A percentile compares a stretch with the other conserved stretches of the same genome.
These are phyloP conservation scores for Connochaetes taurinus DNA, from an alignment of 2,113 vertebrate species.

Conservation along the genomic window DNA sequence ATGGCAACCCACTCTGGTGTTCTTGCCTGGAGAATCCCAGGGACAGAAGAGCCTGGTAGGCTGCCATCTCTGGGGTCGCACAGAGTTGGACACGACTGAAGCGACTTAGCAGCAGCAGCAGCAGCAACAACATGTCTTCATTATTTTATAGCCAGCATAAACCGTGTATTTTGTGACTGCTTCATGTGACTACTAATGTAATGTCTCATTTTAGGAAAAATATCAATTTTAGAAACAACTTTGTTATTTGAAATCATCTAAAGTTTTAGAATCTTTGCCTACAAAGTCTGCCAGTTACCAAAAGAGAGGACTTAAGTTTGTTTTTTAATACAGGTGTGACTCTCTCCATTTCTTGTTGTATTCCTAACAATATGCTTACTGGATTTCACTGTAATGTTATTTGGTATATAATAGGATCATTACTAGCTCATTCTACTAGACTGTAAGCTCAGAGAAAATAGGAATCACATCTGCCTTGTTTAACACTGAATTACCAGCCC, in stretches of 20 bases:
- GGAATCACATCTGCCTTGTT: background rate
- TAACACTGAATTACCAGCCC: background rate
- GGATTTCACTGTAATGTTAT: background rate
- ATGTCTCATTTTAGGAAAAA: background rate
- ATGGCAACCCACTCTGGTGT: no score
- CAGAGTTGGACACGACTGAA: no score
- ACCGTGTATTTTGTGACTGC: background rate
- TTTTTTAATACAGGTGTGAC: background rate
- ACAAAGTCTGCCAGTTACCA: background rate
- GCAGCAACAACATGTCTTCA: background rate
- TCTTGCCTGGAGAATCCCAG: no score
- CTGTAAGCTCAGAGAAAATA: background rate
- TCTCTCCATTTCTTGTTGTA: background rate
- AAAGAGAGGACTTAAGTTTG: background rate
- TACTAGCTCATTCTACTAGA: background rate
- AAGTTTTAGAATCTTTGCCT: background rate
- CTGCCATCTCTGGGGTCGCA: no score
- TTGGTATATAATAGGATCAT: background rate
- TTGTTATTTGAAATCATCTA: background rate
- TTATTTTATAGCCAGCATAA: background rate
- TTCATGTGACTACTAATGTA: background rate
- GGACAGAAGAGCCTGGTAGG: no score
- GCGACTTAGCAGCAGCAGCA: no score
- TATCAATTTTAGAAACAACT: background rate
- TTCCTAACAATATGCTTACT: background rate